Conservation (phyloP, 2,888 invertebrate species). For the Hesperia comma region DNA sequence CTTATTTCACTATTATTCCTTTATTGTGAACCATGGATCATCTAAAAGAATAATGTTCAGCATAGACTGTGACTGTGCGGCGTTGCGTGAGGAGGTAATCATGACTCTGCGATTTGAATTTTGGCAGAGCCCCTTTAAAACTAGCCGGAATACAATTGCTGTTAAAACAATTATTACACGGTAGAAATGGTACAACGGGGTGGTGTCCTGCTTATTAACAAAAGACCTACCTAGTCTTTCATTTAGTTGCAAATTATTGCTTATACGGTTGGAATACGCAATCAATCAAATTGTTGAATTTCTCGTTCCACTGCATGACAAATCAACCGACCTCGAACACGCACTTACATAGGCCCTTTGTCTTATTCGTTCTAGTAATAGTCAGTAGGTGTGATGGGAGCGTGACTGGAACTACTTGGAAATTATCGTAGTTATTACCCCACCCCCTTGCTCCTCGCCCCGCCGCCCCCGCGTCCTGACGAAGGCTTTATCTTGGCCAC, state of each 20-base stretch:
- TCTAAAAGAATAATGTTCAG: neutral
- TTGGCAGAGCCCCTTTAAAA: neutral
- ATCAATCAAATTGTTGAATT: too few relatives aligned
- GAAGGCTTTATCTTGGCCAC: conserved; percentile 31
- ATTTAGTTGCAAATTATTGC: too few relatives aligned
- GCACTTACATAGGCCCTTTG: conserved; percentile 4
- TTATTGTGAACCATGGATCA: neutral
- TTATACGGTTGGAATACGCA: too few relatives aligned
- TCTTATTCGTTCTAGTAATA: conserved; percentile 31
- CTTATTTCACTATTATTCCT: too few relatives aligned
- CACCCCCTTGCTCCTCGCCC: neutral
- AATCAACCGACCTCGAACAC: conserved; percentile 5
- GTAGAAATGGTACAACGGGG: too few relatives aligned
- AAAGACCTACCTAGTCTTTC: too few relatives aligned
- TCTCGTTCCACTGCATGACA: neutral
- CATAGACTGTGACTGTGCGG: neutral
- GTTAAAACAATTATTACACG: too few relatives aligned
- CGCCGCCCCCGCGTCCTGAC: neutral
- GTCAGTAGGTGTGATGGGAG: conserved; percentile 37
- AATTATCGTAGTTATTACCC: neutral
- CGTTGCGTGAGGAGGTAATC: neutral
- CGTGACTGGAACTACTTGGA: conserved; percentile 38
- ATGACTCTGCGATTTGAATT: neutral
- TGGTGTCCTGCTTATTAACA: too few relatives aligned
- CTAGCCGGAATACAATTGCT: too few relatives aligned